Conservation (phyloP, 2,888 invertebrate species). For the Agrotis puta region DNA sequence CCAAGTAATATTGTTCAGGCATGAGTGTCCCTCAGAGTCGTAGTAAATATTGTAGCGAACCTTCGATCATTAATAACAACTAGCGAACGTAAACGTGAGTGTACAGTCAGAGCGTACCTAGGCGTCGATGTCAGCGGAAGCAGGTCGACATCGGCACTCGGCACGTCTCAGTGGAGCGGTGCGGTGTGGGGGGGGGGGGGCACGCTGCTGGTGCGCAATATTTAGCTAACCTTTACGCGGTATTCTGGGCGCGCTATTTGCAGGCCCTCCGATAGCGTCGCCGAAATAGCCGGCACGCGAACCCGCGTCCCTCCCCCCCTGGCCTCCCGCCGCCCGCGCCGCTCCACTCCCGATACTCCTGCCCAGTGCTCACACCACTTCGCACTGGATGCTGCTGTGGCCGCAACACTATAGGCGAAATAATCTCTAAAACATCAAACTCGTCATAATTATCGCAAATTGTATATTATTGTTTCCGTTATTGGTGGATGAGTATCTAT, state of each 20-base stretch:
- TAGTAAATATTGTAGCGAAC: conserved; percentile 45
- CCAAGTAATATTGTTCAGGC: neutral
- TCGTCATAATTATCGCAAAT: too few relatives aligned
- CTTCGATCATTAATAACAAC: too few relatives aligned
- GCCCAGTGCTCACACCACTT: neutral
- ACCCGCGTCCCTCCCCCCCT: conserved; percentile 2
- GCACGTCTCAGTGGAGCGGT: neutral
- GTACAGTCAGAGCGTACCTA: conserved; percentile 25
- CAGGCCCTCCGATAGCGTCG: conserved; percentile 67
- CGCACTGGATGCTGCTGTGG: neutral
- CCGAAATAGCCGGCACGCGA: conserved; percentile 71
- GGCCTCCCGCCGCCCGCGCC: neutral
- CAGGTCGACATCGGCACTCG: conserved; percentile 13
- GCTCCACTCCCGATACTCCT: neutral
- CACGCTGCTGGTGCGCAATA: conserved; percentile 59
- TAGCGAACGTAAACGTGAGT: conserved; percentile 35
- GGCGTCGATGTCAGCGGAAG: conserved; percentile 51
- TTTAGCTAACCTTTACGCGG: conserved; percentile 81
- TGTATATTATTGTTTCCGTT: too few relatives aligned
- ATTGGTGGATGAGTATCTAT: too few relatives aligned
- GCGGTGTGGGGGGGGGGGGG: conserved; percentile 11
- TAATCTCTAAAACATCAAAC: too few relatives aligned
- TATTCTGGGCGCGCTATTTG: conserved; percentile 82
- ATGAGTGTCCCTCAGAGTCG: neutral
- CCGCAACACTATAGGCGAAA: neutral